Evolutionary conservation across 2,797 vertebrate species (phyloP), one percentile per base, ranked within the genome.

Genomic region (Trachurus trachurus): DNA sequence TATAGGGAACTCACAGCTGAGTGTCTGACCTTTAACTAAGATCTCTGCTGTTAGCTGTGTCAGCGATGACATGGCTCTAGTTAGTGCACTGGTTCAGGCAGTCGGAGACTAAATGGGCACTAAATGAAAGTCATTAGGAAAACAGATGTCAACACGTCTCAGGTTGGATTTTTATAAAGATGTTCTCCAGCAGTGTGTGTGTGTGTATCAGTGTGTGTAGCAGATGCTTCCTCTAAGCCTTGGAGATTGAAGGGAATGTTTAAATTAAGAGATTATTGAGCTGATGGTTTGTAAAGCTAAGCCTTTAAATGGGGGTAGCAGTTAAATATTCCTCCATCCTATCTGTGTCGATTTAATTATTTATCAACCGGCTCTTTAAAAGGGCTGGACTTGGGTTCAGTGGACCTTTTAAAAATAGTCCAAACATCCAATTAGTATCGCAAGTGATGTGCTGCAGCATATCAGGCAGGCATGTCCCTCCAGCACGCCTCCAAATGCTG

Each of bases 181-280:
- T 58, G 66, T 67, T 65, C 44, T 49, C 37, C 53, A 44, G 66
- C 70, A 61, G 71, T 19, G 54, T 37, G 70, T 63, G 70, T 63
- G 49, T 78, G 76, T 57, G 69, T 82, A 54, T 37, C 58, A 50
- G 58, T 69, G 56, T 74, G 82, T 81, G 60, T 37, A 61, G 71
- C 91, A 93, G 92, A 93, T 93, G 91, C 80, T 82, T 75, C 80
- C 68, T 78, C 79, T 90, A 92, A 92, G 82, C 76, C 82, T 66
- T 26, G 34, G 63, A 88, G 86, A 91, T 87, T 89, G 83, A 85
- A 63, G 42, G 59, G 77, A 80, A 78, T 81, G 79, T 87, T 90
- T 92, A 92, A 93, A 94, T 92, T 83, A 90, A 89, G 78, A 87
- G 84, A 92, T 92, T 90, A 92, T 87, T 88, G 74, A 88, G 66